phyloP scores from a whole-genome alignment of 2,113 vertebrate species.

The Alethe diademata region DNA sequence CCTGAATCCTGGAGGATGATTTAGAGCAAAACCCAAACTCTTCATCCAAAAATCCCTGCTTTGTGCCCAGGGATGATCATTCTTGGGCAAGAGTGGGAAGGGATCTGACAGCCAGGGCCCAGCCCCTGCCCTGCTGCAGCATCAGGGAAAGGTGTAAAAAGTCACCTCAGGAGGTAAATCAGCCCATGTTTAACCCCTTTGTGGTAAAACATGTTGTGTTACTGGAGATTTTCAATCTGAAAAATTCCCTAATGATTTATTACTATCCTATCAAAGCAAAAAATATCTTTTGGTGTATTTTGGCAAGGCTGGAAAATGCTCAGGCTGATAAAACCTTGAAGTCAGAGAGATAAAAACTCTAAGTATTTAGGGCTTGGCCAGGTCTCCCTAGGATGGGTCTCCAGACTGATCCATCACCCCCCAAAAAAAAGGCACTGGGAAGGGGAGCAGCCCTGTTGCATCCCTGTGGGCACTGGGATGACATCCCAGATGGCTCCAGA shows the following conservation, averaged over 20 bases:
- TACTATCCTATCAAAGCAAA: background rate
- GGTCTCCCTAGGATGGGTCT: background rate
- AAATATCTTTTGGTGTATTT: background rate
- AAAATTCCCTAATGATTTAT: background rate
- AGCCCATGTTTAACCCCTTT: background rate
- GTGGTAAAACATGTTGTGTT: background rate
- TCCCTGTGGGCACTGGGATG: background rate
- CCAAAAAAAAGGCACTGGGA: background rate
- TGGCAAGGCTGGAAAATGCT: background rate
- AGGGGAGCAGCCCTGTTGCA: background rate
- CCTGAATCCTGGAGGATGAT: background rate
- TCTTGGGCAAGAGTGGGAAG: rapidly evolving
- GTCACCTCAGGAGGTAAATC: background rate
- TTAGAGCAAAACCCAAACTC: background rate
- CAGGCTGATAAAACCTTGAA: background rate
- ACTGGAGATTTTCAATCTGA: background rate
- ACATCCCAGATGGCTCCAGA: rapidly evolving
- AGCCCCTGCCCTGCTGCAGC: background rate
- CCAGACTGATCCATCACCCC: too few relatives aligned
- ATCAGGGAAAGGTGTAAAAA: background rate
- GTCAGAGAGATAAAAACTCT: background rate
- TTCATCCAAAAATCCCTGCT: background rate
- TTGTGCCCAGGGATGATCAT: background rate
- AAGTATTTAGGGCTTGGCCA: background rate
- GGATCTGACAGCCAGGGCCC: background rate